Evolutionary conservation across 2,113 vertebrate species (phyloP), one percentile per base, ranked within the genome.

Genomic region (Eretmochelys imbricata): DNA sequence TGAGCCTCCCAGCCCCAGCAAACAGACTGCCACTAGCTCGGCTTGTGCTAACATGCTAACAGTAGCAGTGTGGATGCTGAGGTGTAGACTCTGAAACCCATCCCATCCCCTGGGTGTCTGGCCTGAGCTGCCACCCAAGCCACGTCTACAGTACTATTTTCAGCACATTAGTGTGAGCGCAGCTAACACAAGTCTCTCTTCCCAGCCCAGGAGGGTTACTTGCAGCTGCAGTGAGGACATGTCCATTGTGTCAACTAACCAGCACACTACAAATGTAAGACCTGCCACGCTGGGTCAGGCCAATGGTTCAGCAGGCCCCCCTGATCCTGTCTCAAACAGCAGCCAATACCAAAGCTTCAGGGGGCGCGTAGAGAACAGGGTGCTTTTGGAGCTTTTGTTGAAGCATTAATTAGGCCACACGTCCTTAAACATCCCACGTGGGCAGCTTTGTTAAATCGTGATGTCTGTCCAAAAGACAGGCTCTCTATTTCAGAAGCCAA

Each of bases 391-490:
- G 65, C n/a, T 72, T 22, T 72, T 72, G 19, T 38, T 38, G 35
- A 72, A 38, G 35, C 19, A 72, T 38, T 72, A 38, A 48, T 48
- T 48, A 78, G 42, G 25, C 42, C 38, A 48, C 24, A 0, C 46
- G 16, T 48, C 42, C 75, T 78, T 78, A 8, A 48, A 78, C 25
- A 78, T 78, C 88, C 81, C 80, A 31, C 54, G 86, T 25, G 0
- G 2, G 49, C 54, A 8, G 89, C 82, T 86, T 82, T 75, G 31
- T 84, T 90, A 87, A 87, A 87, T 22, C 20, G 1, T 82, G 20
- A 59, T 91, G 96, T 95, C 82, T 89, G 51, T 84, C 90, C 69
- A 59, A 2, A 88, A 87, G 59, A 38, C 75, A 85, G 85, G 90
- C 89, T 80, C 89, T 80, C 10, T 10, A 89, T 85, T 50, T 13